Evolutionary conservation across 2,888 invertebrate genomes (phyloP).

Genomic region (Archips crataeganus): DNA sequence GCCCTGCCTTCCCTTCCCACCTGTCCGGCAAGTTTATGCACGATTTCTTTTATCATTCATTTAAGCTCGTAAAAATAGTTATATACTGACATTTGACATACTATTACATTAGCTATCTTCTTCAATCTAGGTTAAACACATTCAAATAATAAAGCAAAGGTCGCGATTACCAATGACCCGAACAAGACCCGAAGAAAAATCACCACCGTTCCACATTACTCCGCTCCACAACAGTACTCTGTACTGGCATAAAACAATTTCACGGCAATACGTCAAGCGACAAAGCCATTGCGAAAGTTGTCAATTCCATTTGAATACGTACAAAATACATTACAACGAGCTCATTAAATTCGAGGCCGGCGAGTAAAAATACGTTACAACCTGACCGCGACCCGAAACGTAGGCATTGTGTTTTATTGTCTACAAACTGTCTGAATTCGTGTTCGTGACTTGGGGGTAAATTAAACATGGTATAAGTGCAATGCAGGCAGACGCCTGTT

Average conservation of each 20-base stretch:
- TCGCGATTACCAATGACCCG: conserved; percentile 12
- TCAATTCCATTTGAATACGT: conserved; percentile 51
- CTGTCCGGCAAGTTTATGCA: too few relatives aligned
- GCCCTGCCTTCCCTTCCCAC: too few relatives aligned
- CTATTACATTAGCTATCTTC: not conserved
- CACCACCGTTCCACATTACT: conserved; percentile 27
- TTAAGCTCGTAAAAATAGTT: too few relatives aligned
- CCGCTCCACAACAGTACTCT: conserved; percentile 10
- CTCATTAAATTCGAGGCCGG: conserved; percentile 66
- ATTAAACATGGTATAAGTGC: conserved; percentile 22
- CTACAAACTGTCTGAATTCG: conserved; percentile 32
- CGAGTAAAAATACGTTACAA: conserved; percentile 63
- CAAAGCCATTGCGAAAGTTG: conserved; percentile 52
- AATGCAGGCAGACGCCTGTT: conserved; percentile 17
- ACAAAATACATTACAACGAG: conserved; percentile 56
- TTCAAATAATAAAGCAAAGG: conserved; percentile 24
- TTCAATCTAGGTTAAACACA: conserved; percentile 20
- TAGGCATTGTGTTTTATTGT: conserved; percentile 43
- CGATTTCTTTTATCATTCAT: too few relatives aligned
- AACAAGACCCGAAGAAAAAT: conserved; percentile 22
- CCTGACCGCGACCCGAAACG: conserved; percentile 70
- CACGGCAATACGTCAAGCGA: conserved; percentile 47
- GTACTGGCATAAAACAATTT: conserved; percentile 45
- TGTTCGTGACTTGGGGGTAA: conserved; percentile 36
- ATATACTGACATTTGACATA: not conserved